Percentiles rank a stretch among this genome's conserved stretches.
These are phyloP conservation scores for human (Homo sapiens) DNA, from an alignment of 2,113 vertebrate genomes.

Conservation along the genomic window GRCh38 chr17:62975501-62976000, in stretches of 20 bases:
- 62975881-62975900: slow-evolving; percentile 5
- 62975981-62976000: background rate
- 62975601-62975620: slow-evolving; percentile 26
- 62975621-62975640: background rate
- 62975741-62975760: background rate
- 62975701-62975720: slow-evolving; percentile 44
- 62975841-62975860: slow-evolving; percentile 17
- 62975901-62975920: background rate
- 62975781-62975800: slow-evolving; percentile 29
- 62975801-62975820: slow-evolving; percentile 12
- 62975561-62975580: background rate
- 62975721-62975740: slow-evolving; percentile 25
- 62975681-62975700: slow-evolving; percentile 17
- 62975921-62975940: background rate
- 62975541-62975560: too few species aligned
- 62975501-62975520: background rate
- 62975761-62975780: background rate
- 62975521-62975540: slow-evolving; percentile 3
- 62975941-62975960: background rate
- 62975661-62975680: background rate
- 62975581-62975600: slow-evolving; percentile 41
- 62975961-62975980: background rate
- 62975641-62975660: slow-evolving; percentile 47
- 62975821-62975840: background rate
- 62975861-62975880: slow-evolving; percentile 42